Evolutionary conservation across 2,888 invertebrate genomes (phyloP).

Genomic region (Oligia fasciuncula): DNA sequence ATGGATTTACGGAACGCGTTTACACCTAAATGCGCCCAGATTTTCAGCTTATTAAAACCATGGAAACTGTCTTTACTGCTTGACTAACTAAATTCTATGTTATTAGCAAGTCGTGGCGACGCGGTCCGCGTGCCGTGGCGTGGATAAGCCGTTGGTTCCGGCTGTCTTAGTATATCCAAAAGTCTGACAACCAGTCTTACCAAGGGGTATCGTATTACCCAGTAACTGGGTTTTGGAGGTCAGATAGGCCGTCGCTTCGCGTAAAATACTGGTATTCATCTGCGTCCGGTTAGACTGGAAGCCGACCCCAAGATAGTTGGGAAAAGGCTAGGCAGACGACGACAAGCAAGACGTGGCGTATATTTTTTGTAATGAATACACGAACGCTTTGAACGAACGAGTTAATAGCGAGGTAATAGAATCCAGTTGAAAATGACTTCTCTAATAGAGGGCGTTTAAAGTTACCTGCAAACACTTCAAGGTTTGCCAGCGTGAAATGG

Average conservation of each 20-base stretch:
- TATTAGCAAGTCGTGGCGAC: background rate
- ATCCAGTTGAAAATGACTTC: slow-evolving; percentile 1
- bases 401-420: background rate
- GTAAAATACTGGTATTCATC: background rate
- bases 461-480: slow-evolving; percentile 20
- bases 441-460: slow-evolving; percentile 4
- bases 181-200: background rate
- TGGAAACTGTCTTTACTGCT: background rate
- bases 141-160: background rate
- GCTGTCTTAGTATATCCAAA: background rate
- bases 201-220: background rate
- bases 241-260: background rate
- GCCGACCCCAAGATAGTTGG: background rate
- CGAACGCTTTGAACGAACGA: background rate
- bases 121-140: too few relatives aligned
- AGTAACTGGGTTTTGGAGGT: background rate
- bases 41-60: background rate
- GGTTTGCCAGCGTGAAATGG: slow-evolving; percentile 36
- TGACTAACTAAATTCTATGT: background rate
- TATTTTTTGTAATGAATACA: background rate
- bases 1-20: background rate
- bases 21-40: background rate
- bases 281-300: background rate
- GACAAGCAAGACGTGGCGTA: background rate
- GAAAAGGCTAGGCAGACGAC: background rate